Percentiles rank a stretch among this genome's conserved stretches.
phyloP scores from a whole-genome alignment of 2,113 vertebrate species.

The Vireo altiloquus region DNA sequence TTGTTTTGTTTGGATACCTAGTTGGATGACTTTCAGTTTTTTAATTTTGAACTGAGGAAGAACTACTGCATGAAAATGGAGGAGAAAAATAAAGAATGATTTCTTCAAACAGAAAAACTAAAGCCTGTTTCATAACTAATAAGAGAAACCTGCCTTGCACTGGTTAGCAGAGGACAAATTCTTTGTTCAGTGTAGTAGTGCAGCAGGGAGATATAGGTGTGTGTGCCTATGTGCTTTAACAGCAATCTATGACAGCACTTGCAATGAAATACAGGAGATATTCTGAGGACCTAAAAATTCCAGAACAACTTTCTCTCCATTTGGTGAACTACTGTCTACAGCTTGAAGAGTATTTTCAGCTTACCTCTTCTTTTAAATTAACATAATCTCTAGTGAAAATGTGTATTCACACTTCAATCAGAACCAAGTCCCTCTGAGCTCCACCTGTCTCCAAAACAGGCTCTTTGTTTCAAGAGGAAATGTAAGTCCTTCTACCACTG shows the following conservation, averaged over 20 bases:
- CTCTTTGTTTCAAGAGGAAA: neutral
- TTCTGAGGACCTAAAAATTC: neutral
- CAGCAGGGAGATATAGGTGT: neutral
- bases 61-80: neutral
- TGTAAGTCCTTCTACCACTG: neutral
- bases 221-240: neutral
- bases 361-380: neutral
- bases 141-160: neutral
- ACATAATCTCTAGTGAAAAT: neutral
- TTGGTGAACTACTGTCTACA: neutral
- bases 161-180: neutral
- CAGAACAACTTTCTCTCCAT: neutral
- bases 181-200: neutral
- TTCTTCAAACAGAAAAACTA: conserved; percentile 1
- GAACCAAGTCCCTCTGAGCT: neutral
- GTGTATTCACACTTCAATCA: neutral
- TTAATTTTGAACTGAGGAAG: neutral
- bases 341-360: neutral
- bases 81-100: neutral
- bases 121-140: neutral
- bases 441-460: neutral
- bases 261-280: neutral
- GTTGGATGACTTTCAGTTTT: neutral
- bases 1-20: conserved; percentile 51
- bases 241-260: neutral